Evolutionary conservation across 1,140 invertebrate species (phyloP), one percentile per base, ranked within the genome.

Genomic region (Drosophila serrata): DNA sequence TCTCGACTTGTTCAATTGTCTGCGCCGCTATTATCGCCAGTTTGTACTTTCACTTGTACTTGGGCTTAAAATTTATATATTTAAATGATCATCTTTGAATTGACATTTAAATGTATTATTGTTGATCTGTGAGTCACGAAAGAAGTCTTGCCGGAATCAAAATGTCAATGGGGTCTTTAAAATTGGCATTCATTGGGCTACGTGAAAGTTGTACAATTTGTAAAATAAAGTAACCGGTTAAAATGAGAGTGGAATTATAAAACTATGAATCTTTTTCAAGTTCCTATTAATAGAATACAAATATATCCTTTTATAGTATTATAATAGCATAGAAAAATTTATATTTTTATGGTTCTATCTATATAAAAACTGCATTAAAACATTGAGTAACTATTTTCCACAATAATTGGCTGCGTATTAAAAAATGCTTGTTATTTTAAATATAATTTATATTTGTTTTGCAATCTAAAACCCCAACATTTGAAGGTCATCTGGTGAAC

Each of bases 101-200:
- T 84, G 81, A 70, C 81, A 81, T 85, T 85, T 86, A 86, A 85
- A 86, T 78, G 73, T 51, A 56, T 72, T 74, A n/a, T n/a, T n/a
- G n/a, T 67, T 39, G 67, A 48, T 72, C 69, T n/a, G 59, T 72
- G 69, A 72, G 43, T 72, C 69, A 72, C 65, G 68, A 64, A 17
- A 31, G 29, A 46, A 69, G 60, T 45, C 49, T 62, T 12, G 19
- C 7, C 13, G 24, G 35, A 12, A 46, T 42, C 22, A 33, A 48
- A 65, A 45, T 76, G 46, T 76, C 61, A 76, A 75, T 17, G 33
- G 49, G 39, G 31, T 29, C 15, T 43, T 40, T 12, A 24, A 43
- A n/a, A 40, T 51, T 17, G 31, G 7, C 8, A 29, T 19, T 33
- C 31, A 49, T 27, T n/a, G 40, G 27, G 40, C 24, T 9, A 6